A percentile compares a stretch with the other conserved stretches of the same genome.
Evolutionary conservation across 2,113 vertebrate species (phyloP).

Genomic region (Albula goreensis): DNA sequence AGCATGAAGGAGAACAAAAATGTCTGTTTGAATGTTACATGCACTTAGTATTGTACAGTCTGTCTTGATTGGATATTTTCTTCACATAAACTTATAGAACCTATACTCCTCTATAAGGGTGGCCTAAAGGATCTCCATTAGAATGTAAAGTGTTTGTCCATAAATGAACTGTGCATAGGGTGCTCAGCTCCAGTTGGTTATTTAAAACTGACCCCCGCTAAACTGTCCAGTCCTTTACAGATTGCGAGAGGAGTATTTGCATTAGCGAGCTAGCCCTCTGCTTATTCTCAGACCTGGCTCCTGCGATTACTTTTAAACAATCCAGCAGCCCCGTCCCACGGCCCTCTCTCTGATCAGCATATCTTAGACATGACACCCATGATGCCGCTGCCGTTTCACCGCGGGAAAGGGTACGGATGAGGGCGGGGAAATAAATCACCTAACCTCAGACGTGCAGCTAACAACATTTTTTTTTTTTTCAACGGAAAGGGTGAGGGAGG

Average conservation of each 20-base stretch:
- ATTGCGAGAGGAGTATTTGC: background rate
- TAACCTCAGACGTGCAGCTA: background rate
- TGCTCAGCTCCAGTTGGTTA: background rate
- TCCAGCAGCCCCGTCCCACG: background rate
- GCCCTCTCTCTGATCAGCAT: background rate
- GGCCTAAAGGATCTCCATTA: too few relatives aligned
- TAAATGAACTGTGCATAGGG: background rate
- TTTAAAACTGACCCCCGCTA: background rate
- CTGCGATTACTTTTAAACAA: background rate
- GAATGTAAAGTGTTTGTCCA: too few relatives aligned
- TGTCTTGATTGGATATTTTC: too few relatives aligned
- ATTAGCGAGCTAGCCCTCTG: background rate
- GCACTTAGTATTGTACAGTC: too few relatives aligned
- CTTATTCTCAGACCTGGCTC: background rate
- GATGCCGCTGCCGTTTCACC: background rate
- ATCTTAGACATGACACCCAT: background rate
- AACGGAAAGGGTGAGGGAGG: background rate
- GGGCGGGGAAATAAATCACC: background rate
- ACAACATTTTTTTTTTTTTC: background rate
- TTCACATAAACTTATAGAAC: too few relatives aligned
- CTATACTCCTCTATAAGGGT: too few relatives aligned
- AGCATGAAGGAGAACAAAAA: too few relatives aligned
- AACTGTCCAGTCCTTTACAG: background rate
- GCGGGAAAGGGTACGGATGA: background rate
- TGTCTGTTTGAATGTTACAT: too few relatives aligned